phyloP scores from a whole-genome alignment of 1,140 invertebrate genomes.

The Cyclina sinensis region DNA sequence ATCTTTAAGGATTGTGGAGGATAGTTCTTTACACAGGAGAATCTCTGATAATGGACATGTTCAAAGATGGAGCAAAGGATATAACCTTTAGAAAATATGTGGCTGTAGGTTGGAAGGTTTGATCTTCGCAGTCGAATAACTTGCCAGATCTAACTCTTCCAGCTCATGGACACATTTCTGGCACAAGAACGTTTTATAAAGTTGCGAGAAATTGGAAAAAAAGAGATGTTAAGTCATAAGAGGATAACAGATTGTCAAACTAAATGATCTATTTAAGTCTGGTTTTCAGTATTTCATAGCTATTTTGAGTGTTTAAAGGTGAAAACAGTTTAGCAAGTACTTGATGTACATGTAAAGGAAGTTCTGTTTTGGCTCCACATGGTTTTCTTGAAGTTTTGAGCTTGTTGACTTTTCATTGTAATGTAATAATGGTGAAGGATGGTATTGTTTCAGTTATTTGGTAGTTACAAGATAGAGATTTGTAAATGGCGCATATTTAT shows the following conservation, averaged over 20 bases:
- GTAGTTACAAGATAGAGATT: neutral
- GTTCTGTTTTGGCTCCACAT: no score
- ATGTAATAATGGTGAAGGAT: no score
- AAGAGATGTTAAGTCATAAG: no score
- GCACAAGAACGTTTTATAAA: neutral
- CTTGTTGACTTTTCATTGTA: no score
- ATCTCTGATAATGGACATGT: constrained; percentile 9
- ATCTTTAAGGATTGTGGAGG: neutral
- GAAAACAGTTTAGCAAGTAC: no score
- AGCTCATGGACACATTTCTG: constrained; percentile 88
- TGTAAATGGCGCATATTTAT: neutral
- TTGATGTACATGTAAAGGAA: no score
- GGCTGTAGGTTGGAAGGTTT: constrained; percentile 90
- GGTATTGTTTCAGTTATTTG: no score
- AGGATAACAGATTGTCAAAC: no score
- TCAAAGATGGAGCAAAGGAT: constrained; percentile 1
- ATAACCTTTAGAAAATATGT: constrained; percentile 36
- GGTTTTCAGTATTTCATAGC: no score
- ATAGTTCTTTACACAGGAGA: constrained; percentile 22
- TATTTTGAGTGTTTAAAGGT: no score
- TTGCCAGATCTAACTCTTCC: constrained; percentile 94
- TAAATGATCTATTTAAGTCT: no score
- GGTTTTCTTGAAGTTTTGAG: no score
- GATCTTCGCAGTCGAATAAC: constrained; percentile 89
- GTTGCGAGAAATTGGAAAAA: neutral